Evolutionary conservation across 2,797 vertebrate genomes (phyloP), one percentile per base, ranked within the genome.

Genomic region (Danio choprae): DNA sequence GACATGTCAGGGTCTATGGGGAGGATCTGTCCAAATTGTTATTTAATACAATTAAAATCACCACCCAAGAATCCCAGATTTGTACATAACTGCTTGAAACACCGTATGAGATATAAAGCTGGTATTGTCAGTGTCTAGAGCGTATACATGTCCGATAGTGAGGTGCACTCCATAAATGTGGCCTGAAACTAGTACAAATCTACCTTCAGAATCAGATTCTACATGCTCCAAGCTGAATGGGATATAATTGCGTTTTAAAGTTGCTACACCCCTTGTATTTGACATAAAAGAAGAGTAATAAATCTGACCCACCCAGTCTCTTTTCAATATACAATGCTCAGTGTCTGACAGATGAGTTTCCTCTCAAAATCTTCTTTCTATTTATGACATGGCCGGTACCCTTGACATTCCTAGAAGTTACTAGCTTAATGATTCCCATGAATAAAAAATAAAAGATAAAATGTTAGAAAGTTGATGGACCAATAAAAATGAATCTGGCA

Each of bases 231-330:
- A 4, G 65, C 67, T 69, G 10, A 78, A 70, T 18, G 40, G 11
- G n/a, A 50, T 53, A 6, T 78, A 16, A 38, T 60, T 78, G 13
- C 68, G 51, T 29, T 59, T 68, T 29, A 67, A 40, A 18, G 29
- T 77, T 36, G 60, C 62, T 5, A 48, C 22, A 9, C 48, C 62
- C 15, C 22, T 51, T 0, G n/a, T 77, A 5, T 38, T 65, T 6
- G 9, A 38, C 1, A 1, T 75, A 18, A 11, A 76, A 7, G 11
- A 75, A 8, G 16, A 41, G 12, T 3, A 64, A 60, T 80, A 48
- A 79, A 50, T 51, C 65, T 63, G 55, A 67, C 60, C 74, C 63
- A 81, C 64, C 10, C 5, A 79, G 55, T 29, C n/a, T 8, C 51
- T 55, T 20, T 55, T 55, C 4, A 20, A 44, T 79, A 65, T 51